Percentiles rank a stretch among this genome's conserved stretches.
phyloP scores from a whole-genome alignment of 2,888 invertebrate genomes.

The Nematopogon swammerdamellus region DNA sequence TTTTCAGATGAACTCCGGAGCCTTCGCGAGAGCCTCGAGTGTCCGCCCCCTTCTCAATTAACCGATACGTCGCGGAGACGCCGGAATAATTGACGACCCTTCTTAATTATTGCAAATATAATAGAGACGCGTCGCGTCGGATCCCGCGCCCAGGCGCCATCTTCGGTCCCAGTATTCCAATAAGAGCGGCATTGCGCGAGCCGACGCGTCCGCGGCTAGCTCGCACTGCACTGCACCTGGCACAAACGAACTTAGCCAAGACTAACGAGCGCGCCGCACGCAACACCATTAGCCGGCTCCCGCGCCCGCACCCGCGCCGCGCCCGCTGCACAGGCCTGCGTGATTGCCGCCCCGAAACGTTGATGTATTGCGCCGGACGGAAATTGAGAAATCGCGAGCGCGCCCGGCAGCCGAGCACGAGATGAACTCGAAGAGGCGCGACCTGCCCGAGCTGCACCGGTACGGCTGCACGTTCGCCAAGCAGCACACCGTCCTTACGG shows the following conservation, averaged over 20 bases:
- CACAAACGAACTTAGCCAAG: not conserved
- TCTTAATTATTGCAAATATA: not conserved
- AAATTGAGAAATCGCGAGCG: not conserved
- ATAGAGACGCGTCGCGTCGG: too few relatives aligned
- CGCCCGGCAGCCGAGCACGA: constrained; percentile 11
- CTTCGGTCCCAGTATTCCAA: not conserved
- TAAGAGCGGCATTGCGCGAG: not conserved
- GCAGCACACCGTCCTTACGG: constrained; percentile 40
- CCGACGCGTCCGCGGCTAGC: not conserved
- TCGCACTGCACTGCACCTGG: not conserved
- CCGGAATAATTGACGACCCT: not conserved
- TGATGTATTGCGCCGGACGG: not conserved
- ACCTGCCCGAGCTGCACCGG: constrained; percentile 31
- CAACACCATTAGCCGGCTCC: not conserved
- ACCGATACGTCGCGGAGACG: not conserved
- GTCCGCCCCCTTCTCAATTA: constrained; percentile 2
- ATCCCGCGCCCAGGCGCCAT: too few relatives aligned
- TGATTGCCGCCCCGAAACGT: not conserved
- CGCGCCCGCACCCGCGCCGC: not conserved
- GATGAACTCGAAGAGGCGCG: constrained; percentile 33
- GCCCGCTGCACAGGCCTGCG: not conserved
- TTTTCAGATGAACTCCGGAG: constrained; percentile 4
- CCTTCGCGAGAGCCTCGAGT: not conserved
- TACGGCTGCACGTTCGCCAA: constrained; percentile 48
- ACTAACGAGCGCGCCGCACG: not conserved